Percentiles rank a stretch among this genome's conserved stretches.
Conservation (phyloP, 2,797 vertebrate species). For the Silurus lanzhouensis region DNA sequence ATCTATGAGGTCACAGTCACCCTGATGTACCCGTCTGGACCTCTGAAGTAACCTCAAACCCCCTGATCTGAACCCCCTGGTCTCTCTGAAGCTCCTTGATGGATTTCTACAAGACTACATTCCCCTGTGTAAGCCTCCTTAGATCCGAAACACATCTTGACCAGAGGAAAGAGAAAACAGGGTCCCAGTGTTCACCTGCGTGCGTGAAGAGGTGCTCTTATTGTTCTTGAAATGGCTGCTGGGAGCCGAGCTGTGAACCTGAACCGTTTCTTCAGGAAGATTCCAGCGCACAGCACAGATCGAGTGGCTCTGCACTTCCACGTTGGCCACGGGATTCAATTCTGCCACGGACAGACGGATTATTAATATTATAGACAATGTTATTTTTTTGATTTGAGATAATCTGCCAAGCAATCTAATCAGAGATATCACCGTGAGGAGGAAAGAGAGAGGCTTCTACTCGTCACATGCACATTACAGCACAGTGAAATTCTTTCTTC, state of each 20-base stretch:
- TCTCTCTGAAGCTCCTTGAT: not conserved
- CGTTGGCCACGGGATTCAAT: slow-evolving; percentile 29
- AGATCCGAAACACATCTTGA: not conserved
- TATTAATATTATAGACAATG: not conserved
- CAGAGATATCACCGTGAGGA: too few relatives aligned
- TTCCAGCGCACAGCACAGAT: slow-evolving; percentile 72
- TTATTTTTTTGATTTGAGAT: not conserved
- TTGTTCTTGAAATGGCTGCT: slow-evolving; percentile 42
- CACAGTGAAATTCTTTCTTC: too few relatives aligned
- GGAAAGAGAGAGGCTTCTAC: too few relatives aligned
- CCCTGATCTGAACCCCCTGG: not conserved
- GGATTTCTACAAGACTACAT: not conserved
- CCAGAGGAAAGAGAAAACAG: not conserved
- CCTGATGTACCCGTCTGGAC: not conserved
- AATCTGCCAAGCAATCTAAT: too few relatives aligned
- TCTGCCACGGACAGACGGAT: slow-evolving; percentile 28
- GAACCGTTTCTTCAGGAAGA: slow-evolving; percentile 61
- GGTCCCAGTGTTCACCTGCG: slow-evolving; percentile 62
- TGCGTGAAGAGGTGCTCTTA: slow-evolving; percentile 29
- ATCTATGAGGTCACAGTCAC: too few relatives aligned
- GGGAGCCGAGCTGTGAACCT: slow-evolving; percentile 73
- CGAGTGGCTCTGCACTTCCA: slow-evolving; percentile 70
- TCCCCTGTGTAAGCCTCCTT: not conserved
- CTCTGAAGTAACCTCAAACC: too few relatives aligned
- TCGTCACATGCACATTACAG: too few relatives aligned